Conservation (phyloP, 2,888 invertebrate species). For the Epinotia brunnichana region DNA sequence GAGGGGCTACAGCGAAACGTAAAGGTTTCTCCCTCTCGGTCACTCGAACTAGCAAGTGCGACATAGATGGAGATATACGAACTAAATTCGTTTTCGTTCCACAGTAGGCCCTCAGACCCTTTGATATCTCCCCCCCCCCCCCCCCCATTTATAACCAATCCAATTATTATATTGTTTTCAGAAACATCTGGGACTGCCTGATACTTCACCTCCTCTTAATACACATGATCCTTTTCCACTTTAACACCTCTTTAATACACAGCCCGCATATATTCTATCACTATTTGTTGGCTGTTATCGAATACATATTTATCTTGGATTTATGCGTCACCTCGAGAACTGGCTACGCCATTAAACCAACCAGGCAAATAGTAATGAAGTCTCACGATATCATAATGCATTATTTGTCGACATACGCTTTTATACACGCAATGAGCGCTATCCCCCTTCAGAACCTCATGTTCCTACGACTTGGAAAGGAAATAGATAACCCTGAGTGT, state of each 20-base stretch:
- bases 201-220: constrained; percentile 47
- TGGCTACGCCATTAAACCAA: constrained; percentile 50
- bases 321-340: constrained; percentile 51
- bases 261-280: constrained; percentile 34
- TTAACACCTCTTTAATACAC: constrained; percentile 50
- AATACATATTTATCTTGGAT: constrained; percentile 50
- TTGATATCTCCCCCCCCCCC: too few relatives aligned
- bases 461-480: constrained; percentile 51
- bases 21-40: too few relatives aligned
- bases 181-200: constrained; percentile 52
- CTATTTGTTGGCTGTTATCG: constrained; percentile 48
- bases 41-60: too few relatives aligned
- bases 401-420: constrained; percentile 54
- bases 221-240: constrained; percentile 48
- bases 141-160: too few relatives aligned
- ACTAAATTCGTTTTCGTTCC: too few relatives aligned
- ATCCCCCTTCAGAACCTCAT: constrained; percentile 54
- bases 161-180: constrained; percentile 47
- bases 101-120: too few relatives aligned
- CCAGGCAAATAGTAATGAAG: constrained; percentile 50
- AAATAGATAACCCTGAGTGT: constrained; percentile 49
- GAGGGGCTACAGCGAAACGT: too few relatives aligned
- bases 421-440: constrained; percentile 52
- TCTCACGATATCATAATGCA: constrained; percentile 45
- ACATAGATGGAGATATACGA: too few relatives aligned